phyloP scores from a whole-genome alignment of 2,797 vertebrate species.

The Danio aesculapii region DNA sequence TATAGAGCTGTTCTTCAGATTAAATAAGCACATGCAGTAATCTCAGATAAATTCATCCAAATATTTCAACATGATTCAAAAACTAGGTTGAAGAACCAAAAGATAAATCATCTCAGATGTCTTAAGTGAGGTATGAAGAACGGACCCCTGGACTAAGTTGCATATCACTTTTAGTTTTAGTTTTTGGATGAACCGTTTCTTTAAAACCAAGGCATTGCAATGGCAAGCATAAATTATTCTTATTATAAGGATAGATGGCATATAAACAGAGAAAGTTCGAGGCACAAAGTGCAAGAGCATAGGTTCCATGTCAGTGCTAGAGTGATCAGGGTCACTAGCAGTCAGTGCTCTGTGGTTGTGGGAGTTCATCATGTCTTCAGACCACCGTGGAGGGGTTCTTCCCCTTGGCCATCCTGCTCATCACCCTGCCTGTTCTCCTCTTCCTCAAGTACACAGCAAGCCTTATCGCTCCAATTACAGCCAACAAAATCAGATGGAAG shows the following conservation, averaged over 20 bases:
- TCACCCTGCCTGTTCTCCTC: constrained; percentile 46
- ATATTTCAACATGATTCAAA: too few relatives aligned
- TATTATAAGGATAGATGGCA: constrained; percentile 7
- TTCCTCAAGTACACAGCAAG: constrained; percentile 40
- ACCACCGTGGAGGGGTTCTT: constrained; percentile 80
- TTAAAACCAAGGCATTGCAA: constrained; percentile 1
- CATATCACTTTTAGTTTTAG: background rate
- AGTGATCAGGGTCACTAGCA: constrained; percentile 78
- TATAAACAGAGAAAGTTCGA: background rate
- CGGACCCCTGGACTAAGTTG: background rate
- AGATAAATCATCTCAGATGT: too few relatives aligned
- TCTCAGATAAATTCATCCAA: too few relatives aligned
- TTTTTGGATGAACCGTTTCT: background rate
- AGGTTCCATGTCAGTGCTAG: constrained; percentile 78
- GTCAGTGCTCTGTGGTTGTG: constrained; percentile 77
- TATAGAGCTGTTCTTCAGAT: too few relatives aligned
- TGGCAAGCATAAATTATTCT: background rate
- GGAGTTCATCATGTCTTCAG: constrained; percentile 69
- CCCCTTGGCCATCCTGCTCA: constrained; percentile 60
- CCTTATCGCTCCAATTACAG: constrained; percentile 55
- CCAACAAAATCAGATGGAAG: constrained; percentile 19
- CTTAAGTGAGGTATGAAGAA: background rate
- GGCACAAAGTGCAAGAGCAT: constrained; percentile 55
- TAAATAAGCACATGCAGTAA: too few relatives aligned
- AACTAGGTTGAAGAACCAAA: too few relatives aligned